Percentiles rank a stretch among this genome's conserved stretches.
These are phyloP conservation scores for Cetonia aurata DNA, from an alignment of 2,888 invertebrate species.

Conservation along the genomic window DNA sequence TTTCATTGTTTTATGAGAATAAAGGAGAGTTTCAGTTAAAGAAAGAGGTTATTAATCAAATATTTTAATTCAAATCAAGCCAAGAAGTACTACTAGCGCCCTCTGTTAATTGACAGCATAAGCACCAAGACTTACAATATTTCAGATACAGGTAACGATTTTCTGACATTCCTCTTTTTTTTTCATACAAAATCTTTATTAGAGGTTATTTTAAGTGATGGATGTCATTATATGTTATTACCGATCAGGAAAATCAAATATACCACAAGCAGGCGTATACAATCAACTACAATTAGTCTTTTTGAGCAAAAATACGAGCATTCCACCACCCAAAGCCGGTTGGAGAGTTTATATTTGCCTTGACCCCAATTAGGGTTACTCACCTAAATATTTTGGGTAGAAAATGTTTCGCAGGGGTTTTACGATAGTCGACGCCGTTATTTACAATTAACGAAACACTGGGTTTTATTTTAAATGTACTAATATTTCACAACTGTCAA, in stretches of 20 bases:
- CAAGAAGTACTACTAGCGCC: not conserved
- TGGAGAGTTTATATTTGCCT: slow-evolving; percentile 27
- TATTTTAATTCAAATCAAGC: not conserved
- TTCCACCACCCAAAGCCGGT: not conserved
- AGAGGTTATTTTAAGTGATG: slow-evolving; percentile 30
- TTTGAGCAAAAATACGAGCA: not conserved
- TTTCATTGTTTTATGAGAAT: too few relatives aligned
- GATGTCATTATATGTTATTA: slow-evolving; percentile 30
- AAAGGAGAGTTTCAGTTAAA: too few relatives aligned
- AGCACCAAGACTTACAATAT: not conserved
- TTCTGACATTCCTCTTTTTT: slow-evolving; percentile 6
- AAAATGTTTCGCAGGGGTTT: slow-evolving; percentile 42
- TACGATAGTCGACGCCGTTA: slow-evolving; percentile 43
- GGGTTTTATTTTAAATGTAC: slow-evolving; percentile 36
- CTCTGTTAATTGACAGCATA: slow-evolving; percentile 8
- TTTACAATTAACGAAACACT: slow-evolving; percentile 35
- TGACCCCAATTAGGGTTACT: not conserved
- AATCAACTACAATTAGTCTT: not conserved
- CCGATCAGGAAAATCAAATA: not conserved
- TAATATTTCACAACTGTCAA: slow-evolving; percentile 39
- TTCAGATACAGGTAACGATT: slow-evolving; percentile 21
- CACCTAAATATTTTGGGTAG: slow-evolving; percentile 43
- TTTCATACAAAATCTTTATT: slow-evolving; percentile 22
- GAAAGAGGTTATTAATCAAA: too few relatives aligned
- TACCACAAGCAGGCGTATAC: not conserved